phyloP scores from a whole-genome alignment of 2,797 vertebrate species.

The Pristis pectinata region DNA sequence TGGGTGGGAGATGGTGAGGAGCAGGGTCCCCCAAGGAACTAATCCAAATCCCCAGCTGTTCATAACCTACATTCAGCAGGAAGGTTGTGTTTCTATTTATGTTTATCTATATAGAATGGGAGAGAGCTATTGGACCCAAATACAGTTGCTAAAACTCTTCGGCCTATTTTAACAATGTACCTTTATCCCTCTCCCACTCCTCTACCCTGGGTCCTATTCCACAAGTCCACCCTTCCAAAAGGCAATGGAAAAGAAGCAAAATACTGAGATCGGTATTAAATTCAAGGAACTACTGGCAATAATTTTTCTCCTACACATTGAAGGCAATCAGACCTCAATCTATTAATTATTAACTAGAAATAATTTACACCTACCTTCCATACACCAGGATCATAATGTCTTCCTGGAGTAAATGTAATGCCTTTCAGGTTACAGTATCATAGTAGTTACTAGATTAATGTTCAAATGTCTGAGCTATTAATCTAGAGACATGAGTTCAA shows the following conservation, averaged over 20 bases:
- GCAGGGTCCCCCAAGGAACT: not conserved
- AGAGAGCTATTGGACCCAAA: not conserved
- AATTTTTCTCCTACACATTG: not conserved
- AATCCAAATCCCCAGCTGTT: conserved; percentile 10
- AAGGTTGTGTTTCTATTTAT: conserved; percentile 22
- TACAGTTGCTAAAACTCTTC: not conserved
- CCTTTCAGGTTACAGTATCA: not conserved
- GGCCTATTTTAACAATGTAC: not conserved
- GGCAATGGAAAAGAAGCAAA: not conserved
- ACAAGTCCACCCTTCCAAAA: not conserved
- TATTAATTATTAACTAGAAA: conserved; percentile 14
- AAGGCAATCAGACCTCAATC: not conserved
- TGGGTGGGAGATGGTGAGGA: not conserved
- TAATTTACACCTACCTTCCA: conserved; percentile 8
- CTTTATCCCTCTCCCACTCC: not conserved
- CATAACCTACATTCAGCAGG: not conserved
- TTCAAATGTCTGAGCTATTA: too few relatives aligned
- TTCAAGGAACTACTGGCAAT: not conserved
- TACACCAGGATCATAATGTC: not conserved
- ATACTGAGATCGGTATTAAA: not conserved
- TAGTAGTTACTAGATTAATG: too few relatives aligned
- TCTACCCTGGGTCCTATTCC: too few relatives aligned
- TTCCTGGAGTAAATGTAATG: not conserved
- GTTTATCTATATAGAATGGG: not conserved
- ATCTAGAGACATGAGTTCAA: too few relatives aligned